Percentiles rank a stretch among this genome's conserved stretches.
These are phyloP conservation scores for Antedon mediterranea DNA, from an alignment of 53 echinoderm and acorn worm species.

Conservation along the genomic window DNA sequence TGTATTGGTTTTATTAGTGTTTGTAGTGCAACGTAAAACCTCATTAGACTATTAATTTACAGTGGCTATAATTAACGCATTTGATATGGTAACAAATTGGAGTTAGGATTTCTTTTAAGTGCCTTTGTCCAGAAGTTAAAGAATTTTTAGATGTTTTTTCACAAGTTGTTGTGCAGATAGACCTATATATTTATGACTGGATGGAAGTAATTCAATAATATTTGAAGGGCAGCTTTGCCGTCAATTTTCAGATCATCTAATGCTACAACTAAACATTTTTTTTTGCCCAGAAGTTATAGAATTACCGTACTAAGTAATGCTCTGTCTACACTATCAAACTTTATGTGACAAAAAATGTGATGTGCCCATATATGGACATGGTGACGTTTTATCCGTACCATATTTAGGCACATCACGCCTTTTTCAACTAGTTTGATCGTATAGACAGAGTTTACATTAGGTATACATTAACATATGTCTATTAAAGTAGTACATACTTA, in stretches of 20 bases:
- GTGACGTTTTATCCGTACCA: too few species aligned
- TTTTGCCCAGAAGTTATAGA: too few species aligned
- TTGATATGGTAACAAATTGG: neutral
- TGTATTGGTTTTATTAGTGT: neutral
- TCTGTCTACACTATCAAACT: too few species aligned
- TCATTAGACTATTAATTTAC: neutral
- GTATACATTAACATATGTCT: too few species aligned
- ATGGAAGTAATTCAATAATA: neutral
- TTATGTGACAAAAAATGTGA: too few species aligned
- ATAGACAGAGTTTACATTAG: too few species aligned
- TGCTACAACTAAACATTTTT: too few species aligned
- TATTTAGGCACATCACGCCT: too few species aligned
- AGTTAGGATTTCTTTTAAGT: neutral
- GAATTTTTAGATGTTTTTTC: neutral
- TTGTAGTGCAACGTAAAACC: neutral
- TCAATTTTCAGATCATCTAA: neutral
- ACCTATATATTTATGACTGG: neutral
- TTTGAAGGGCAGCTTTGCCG: neutral
- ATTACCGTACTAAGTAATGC: too few species aligned
- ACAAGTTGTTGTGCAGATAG: neutral
- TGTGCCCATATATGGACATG: too few species aligned
- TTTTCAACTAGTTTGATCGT: too few species aligned
- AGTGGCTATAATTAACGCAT: neutral
- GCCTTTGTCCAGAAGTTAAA: neutral
- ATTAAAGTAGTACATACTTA: too few species aligned